Evolutionary conservation across 2,113 vertebrate species (phyloP).

Genomic region (Microcebus tavaratra): DNA sequence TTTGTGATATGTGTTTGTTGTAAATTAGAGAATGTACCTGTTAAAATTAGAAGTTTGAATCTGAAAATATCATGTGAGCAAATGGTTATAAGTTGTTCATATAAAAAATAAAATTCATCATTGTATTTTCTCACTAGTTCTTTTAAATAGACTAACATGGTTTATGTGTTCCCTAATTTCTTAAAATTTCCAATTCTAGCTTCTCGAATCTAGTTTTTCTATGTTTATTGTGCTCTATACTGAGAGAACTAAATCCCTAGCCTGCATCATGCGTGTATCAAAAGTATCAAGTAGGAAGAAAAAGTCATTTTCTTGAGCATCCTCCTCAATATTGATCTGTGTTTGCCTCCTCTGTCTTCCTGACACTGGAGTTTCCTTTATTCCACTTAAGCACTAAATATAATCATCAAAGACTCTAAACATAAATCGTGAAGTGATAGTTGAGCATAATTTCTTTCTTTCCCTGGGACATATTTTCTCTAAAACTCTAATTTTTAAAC

Average conservation of each 20-base stretch:
- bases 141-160: not conserved
- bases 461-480: slow-evolving; percentile 74
- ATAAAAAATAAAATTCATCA: slow-evolving; percentile 17
- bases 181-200: not conserved
- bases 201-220: not conserved
- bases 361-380: slow-evolving; percentile 75
- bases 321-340: not conserved
- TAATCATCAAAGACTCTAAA: slow-evolving; percentile 76
- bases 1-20: not conserved
- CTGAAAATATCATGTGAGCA: slow-evolving; percentile 23
- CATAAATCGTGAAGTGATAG: slow-evolving; percentile 56
- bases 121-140: not conserved
- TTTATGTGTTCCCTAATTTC: not conserved
- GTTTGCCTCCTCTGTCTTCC: slow-evolving; percentile 69
- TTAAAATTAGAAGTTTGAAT: slow-evolving; percentile 27
- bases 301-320: slow-evolving; percentile 55
- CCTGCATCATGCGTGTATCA: slow-evolving; percentile 55
- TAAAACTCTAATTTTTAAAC: slow-evolving; percentile 78
- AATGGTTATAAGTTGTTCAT: slow-evolving; percentile 32
- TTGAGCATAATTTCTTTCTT: slow-evolving; percentile 77
- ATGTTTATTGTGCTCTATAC: slow-evolving; percentile 29
- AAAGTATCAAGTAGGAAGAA: slow-evolving; percentile 66
- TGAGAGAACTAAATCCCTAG: slow-evolving; percentile 11
- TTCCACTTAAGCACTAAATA: slow-evolving; percentile 78
- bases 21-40: not conserved